Conservation (phyloP, 2,113 vertebrate species). For the Etheostoma spectabile region DNA sequence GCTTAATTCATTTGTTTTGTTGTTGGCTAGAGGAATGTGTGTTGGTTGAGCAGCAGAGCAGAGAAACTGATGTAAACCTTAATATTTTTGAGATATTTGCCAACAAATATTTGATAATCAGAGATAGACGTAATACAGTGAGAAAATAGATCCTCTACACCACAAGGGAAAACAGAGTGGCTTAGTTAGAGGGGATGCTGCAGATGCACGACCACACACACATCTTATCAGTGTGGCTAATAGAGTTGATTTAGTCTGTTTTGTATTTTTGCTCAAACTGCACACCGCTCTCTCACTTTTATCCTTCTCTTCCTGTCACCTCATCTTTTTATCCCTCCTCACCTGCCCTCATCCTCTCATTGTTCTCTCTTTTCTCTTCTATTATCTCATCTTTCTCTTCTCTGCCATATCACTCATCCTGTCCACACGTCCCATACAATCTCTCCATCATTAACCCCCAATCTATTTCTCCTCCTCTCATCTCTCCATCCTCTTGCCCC, state of each 20-base stretch:
- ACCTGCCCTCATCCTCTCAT: conserved; percentile 20
- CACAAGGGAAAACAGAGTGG: conserved; percentile 31
- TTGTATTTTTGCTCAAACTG: conserved; percentile 12
- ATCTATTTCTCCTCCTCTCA: conserved; percentile 57
- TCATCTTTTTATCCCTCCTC: conserved; percentile 26
- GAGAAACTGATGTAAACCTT: conserved; percentile 1
- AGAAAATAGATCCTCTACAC: conserved; percentile 11
- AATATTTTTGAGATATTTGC: conserved; percentile 53
- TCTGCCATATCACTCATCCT: conserved; percentile 57
- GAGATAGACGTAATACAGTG: conserved; percentile 27
- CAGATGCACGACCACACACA: conserved; percentile 21
- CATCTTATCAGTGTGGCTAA: conserved; percentile 25
- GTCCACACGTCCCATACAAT: conserved; percentile 46
- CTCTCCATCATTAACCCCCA: conserved; percentile 68
- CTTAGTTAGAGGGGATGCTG: neutral
- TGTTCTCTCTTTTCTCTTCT: conserved; percentile 27
- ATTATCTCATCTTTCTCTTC: conserved; percentile 49
- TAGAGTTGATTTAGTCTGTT: conserved; percentile 27
- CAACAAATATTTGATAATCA: conserved; percentile 51
- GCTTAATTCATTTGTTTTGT: conserved; percentile 50
- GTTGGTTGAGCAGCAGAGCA: conserved; percentile 40
- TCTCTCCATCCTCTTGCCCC: conserved; percentile 57
- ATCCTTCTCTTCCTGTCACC: conserved; percentile 19
- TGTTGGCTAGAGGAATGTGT: conserved; percentile 10
- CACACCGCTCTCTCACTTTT: neutral